Conservation (phyloP, 2,113 vertebrate species). For the Pseudonaja textilis region DNA sequence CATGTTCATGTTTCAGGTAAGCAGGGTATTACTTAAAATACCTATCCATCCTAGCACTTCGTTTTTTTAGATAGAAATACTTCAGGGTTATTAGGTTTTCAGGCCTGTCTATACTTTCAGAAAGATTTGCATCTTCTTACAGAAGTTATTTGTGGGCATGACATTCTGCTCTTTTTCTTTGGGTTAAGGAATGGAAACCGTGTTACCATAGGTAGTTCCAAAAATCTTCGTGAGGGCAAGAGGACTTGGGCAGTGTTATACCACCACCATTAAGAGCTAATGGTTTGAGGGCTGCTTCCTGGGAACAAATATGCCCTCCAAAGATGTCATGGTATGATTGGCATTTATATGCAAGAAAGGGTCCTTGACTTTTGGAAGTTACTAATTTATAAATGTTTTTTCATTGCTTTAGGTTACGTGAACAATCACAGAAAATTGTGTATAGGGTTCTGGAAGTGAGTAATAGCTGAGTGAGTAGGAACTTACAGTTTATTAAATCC, state of each 20-base stretch:
- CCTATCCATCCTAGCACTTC: background rate
- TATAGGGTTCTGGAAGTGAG: background rate
- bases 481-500: background rate
- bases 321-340: background rate
- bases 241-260: background rate
- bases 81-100: background rate
- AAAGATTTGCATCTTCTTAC: background rate
- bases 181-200: background rate
- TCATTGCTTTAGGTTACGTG: background rate
- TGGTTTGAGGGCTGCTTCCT: background rate
- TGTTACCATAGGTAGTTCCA: background rate
- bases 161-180: background rate
- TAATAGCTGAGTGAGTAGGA: background rate
- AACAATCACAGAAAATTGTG: background rate
- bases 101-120: background rate
- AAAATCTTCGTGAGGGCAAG: background rate
- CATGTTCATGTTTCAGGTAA: conserved; percentile 87
- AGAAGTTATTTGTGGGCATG: background rate
- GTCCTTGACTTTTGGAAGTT: background rate
- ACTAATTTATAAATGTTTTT: background rate
- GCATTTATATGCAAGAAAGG: background rate
- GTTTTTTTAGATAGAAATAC: background rate
- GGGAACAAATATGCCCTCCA: background rate
- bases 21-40: background rate
- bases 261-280: background rate